Percentiles rank a stretch among this genome's conserved stretches.
phyloP scores from a whole-genome alignment of 2,113 vertebrate species.

The Leuciscus idus region DNA sequence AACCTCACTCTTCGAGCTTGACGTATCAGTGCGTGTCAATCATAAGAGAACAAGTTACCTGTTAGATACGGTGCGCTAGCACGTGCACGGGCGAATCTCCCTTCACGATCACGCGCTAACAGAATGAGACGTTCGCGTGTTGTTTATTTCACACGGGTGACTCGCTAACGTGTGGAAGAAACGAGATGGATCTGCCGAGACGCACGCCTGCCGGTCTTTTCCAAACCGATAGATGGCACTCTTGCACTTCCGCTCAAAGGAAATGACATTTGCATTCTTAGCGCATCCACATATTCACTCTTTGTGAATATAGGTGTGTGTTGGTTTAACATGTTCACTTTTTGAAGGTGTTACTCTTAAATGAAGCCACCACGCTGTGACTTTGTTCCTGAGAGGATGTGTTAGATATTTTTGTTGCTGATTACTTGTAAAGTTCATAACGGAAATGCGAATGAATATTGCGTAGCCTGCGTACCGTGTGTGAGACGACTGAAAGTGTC shows the following conservation, averaged over 20 bases:
- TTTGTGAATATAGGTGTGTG: constrained; percentile 28
- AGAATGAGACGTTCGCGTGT: neutral
- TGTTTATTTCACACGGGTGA: neutral
- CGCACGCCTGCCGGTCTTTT: constrained; percentile 56
- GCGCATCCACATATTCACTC: neutral
- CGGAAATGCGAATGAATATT: neutral
- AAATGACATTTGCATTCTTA: constrained; percentile 34
- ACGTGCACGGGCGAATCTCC: neutral
- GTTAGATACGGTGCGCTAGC: neutral
- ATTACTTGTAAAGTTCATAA: constrained; percentile 22
- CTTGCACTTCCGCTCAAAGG: constrained; percentile 78
- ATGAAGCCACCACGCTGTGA: constrained; percentile 4
- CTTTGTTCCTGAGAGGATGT: neutral
- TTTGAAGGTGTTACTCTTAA: constrained; percentile 20
- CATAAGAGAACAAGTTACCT: neutral
- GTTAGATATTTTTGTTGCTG: constrained; percentile 2
- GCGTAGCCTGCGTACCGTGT: neutral
- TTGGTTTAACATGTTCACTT: constrained; percentile 29
- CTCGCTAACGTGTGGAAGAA: neutral
- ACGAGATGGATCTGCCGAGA: neutral
- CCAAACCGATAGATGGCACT: constrained; percentile 87
- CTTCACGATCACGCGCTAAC: neutral
- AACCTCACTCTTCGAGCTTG: neutral
- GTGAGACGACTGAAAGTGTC: neutral
- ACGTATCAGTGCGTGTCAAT: constrained; percentile 1